Percentiles rank a stretch among this genome's conserved stretches.
These are phyloP conservation scores for Blennius ocellaris DNA, from an alignment of 2,113 vertebrate species.

Conservation along the genomic window DNA sequence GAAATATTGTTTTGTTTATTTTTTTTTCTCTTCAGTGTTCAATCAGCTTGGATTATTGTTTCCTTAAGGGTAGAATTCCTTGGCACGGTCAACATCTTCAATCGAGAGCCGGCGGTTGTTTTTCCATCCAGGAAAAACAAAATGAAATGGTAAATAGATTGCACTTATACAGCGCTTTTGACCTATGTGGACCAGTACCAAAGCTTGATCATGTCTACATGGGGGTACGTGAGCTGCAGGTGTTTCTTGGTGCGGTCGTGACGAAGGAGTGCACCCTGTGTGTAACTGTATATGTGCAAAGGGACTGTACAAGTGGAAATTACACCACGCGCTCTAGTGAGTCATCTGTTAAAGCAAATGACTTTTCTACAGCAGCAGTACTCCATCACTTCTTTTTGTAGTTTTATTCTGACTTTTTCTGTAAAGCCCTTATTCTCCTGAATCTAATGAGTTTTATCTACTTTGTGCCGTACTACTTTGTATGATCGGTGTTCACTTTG, in stretches of 20 bases:
- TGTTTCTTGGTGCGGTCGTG: neutral
- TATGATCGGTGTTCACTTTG: neutral
- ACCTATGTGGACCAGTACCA: too few species aligned
- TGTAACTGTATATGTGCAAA: neutral
- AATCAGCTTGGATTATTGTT: too few species aligned
- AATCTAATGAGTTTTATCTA: neutral
- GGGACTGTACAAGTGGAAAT: neutral
- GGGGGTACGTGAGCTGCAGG: neutral
- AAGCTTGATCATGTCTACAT: too few species aligned
- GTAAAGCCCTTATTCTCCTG: neutral
- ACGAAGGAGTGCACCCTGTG: neutral
- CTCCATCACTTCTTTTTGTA: neutral
- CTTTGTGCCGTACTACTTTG: neutral
- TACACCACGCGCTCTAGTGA: neutral
- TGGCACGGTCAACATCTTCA: too few species aligned
- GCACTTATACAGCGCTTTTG: too few species aligned
- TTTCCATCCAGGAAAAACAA: too few species aligned
- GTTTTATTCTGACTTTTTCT: neutral
- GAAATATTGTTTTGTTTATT: too few species aligned
- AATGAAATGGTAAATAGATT: too few species aligned
- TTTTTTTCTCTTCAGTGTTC: too few species aligned
- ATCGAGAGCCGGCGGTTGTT: too few species aligned
- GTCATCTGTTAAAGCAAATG: neutral
- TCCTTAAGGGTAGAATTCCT: too few species aligned
- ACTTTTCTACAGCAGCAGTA: neutral